Evolutionary conservation across 2,113 vertebrate genomes (phyloP).

Genomic region (Cheirogaleus medius): DNA sequence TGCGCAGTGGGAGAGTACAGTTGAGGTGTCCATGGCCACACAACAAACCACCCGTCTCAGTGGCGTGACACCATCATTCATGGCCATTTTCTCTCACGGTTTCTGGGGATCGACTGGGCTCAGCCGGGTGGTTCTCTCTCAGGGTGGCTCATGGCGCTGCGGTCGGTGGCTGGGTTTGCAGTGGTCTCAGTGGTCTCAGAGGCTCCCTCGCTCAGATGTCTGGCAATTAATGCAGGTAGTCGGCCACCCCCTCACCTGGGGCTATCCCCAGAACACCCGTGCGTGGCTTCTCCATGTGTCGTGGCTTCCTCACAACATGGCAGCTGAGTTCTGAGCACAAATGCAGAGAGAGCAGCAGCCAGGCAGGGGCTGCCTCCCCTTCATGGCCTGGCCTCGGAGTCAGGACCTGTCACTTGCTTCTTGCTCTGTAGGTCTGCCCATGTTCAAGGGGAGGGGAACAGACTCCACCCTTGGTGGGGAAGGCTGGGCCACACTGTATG

Average conservation of each 20-base stretch:
- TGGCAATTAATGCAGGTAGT: accelerated
- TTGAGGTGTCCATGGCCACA: not conserved
- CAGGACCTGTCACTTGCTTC: accelerated
- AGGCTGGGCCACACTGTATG: not conserved
- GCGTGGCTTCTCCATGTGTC: not conserved
- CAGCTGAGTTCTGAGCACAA: accelerated
- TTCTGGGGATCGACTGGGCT: not conserved
- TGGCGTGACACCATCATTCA: accelerated
- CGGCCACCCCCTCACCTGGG: not conserved
- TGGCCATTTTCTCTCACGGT: too few relatives aligned
- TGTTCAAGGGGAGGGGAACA: not conserved
- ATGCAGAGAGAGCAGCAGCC: not conserved
- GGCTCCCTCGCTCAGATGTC: not conserved
- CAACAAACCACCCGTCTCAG: not conserved
- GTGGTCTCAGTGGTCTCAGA: accelerated
- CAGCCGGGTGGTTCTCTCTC: accelerated
- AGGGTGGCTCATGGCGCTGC: not conserved
- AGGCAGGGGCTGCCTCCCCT: accelerated
- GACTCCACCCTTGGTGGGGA: not conserved
- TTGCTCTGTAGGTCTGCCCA: not conserved
- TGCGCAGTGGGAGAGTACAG: accelerated
- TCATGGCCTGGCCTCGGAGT: accelerated
- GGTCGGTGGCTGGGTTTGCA: accelerated
- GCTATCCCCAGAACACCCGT: accelerated
- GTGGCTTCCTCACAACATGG: not conserved